Evolutionary conservation across 2,113 vertebrate species (phyloP), one percentile per base, ranked within the genome.

Genomic region (Puffinus mauretanicus): DNA sequence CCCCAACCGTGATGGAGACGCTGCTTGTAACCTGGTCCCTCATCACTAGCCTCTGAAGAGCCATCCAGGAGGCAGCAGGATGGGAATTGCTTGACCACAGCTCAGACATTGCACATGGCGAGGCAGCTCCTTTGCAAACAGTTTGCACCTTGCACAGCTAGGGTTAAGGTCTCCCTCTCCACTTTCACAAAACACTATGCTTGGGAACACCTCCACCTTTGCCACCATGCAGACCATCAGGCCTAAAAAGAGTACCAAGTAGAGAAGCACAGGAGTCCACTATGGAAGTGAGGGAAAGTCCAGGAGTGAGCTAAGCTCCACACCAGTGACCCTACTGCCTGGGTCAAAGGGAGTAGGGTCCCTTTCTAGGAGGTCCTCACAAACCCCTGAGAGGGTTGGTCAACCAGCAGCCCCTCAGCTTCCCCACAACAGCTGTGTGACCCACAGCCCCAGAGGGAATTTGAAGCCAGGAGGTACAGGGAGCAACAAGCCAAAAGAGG

Each of bases 1-100:
- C 36, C 66, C 66, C 36, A 72, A 0, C 34, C 18, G 51, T 0
- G 14, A 60, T 7, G 34, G 47, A 32, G 32, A 47, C 0, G 0
- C 29, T 66, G 27, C 62, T 71, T 61, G 32, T 36, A 36, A 61
- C 17, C 40, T 46, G 24, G 32, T 49, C 24, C 36, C 36, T 55
- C 24, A 13, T 5, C 30, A 36, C 9, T 6, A 19, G 30, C 46
- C 46, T 51, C 55, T 29, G 7, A 64, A 25, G 18, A 64, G 62
- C 36, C 57, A n/a, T 29, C 46, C 27, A 58, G 21, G 69, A 88
- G 40, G 64, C 30, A 66, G 55, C 20, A 51, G 20, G 26, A 13
- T 60, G 19, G 69, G 16, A 66, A 42, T 11, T 42, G 18, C 21
- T 64, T 47, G 44, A 36, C 30, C 26, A 38, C 26, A 64, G 79